phyloP scores from a whole-genome alignment of 2,888 invertebrate genomes.

The Fragum fragum region DNA sequence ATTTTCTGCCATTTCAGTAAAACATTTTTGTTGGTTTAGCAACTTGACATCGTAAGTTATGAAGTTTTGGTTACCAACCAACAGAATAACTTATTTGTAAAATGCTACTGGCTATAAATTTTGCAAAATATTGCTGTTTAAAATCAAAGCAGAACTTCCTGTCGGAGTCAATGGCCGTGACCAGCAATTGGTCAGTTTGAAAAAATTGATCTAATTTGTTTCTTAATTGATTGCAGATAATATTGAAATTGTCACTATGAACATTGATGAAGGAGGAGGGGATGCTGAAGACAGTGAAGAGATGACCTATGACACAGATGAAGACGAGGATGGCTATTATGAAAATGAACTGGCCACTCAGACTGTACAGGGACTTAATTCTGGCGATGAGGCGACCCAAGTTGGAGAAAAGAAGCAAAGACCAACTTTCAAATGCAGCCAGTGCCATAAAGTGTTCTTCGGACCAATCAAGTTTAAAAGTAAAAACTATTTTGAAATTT shows the following conservation, averaged over 20 bases:
- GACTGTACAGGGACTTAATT: slow-evolving; percentile 1
- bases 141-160: too few relatives aligned
- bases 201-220: too few relatives aligned
- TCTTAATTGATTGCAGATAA: background rate
- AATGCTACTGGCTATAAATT: too few relatives aligned
- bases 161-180: too few relatives aligned
- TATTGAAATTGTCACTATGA: background rate
- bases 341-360: slow-evolving; percentile 18
- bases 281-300: slow-evolving; percentile 56
- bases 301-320: slow-evolving; percentile 46
- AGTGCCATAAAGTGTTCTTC: slow-evolving; percentile 65
- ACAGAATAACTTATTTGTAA: too few relatives aligned
- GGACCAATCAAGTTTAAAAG: slow-evolving; percentile 67
- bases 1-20: too few relatives aligned
- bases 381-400: background rate
- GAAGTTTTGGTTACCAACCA: too few relatives aligned
- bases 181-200: too few relatives aligned
- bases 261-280: slow-evolving; percentile 31
- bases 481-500: slow-evolving; percentile 34
- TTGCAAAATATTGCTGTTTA: too few relatives aligned
- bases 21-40: too few relatives aligned
- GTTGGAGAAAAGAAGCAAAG: slow-evolving; percentile 40
- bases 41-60: too few relatives aligned
- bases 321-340: slow-evolving; percentile 35
- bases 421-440: slow-evolving; percentile 61